Evolutionary conservation across 2,113 vertebrate genomes (phyloP), one percentile per base, ranked within the genome.

Genomic region (Limnothrissa miodon): DNA sequence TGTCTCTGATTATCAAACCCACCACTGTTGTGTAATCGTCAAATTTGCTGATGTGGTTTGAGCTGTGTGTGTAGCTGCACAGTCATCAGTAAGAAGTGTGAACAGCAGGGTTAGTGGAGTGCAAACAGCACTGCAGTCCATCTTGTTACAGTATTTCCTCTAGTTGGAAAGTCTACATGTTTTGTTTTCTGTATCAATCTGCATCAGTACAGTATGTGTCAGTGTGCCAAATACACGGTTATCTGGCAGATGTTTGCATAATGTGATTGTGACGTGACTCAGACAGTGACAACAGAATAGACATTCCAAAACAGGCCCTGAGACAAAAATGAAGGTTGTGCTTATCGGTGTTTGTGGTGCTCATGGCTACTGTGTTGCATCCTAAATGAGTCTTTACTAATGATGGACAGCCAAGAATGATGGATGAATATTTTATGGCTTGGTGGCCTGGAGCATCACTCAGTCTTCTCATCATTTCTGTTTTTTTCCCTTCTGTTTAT

Each of bases 381-480:
- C 39, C 21, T 17, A 44, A 79, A 44, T 29, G 6, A 84, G 83
- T 82, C 83, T 84, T 82, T 87, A n/a, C 85, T 89, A 82, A 90
- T 86, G 86, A 89, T 85, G 87, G 83, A 89, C 84, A 89, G 87
- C 88, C 89, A 87, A 82, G 84, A 90, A 85, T 89, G 80, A 86
- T 80, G 66, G 80, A 90, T 93, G 86, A 92, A 93, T 94, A 92
- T 93, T 93, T 93, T 87, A 92, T 90, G 78, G 86, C 81, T 86
- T 86, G 89, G 78, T 46, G 86, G 89, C 81, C 85, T 39, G 81
- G 87, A 83, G 83, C 82, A 78, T 83, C 79, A 80, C 59, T 21
- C 33, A 33, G 17, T 19, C 23, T 45, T 21, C 81, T 29, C 10
- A 9, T 62, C 25, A 5, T 23, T 66, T 66, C 25, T 66, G 25